Evolutionary conservation across 2,113 vertebrate genomes (phyloP).

Genomic region (Dascyllus trimaculatus): DNA sequence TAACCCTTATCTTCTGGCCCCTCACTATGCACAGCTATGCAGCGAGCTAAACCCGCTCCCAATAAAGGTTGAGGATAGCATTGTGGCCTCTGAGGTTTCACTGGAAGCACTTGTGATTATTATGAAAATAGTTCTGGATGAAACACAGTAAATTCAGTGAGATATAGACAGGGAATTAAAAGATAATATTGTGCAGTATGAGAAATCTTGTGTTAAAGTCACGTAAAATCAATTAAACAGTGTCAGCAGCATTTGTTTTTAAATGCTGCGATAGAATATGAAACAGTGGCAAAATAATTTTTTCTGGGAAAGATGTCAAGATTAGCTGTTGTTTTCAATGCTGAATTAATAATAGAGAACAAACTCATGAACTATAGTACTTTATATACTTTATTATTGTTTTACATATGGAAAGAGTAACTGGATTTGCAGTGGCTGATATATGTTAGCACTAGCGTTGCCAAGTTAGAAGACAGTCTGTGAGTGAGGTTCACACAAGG

Average conservation of each 20-base stretch:
- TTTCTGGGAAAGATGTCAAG: not conserved
- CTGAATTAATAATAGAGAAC: not conserved
- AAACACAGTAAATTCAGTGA: not conserved
- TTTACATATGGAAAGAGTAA: not conserved
- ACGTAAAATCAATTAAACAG: not conserved
- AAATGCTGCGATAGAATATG: not conserved
- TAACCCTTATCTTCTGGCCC: not conserved
- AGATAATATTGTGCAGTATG: not conserved
- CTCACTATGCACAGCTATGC: not conserved
- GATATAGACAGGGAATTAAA: slow-evolving; percentile 7
- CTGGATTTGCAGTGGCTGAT: not conserved
- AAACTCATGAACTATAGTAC: not conserved
- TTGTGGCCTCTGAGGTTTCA: slow-evolving; percentile 18
- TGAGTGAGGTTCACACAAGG: too few relatives aligned
- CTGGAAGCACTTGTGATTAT: not conserved
- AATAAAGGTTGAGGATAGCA: not conserved
- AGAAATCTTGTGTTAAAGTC: not conserved
- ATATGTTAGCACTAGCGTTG: too few relatives aligned
- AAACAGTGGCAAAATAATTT: not conserved
- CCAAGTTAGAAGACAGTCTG: too few relatives aligned
- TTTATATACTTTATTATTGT: not conserved
- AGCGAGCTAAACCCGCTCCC: not conserved
- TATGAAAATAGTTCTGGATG: slow-evolving; percentile 6
- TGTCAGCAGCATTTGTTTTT: not conserved
- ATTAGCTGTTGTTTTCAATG: not conserved